phyloP scores from a whole-genome alignment of 2,888 invertebrate species.

The Conops quadrifasciatus region DNA sequence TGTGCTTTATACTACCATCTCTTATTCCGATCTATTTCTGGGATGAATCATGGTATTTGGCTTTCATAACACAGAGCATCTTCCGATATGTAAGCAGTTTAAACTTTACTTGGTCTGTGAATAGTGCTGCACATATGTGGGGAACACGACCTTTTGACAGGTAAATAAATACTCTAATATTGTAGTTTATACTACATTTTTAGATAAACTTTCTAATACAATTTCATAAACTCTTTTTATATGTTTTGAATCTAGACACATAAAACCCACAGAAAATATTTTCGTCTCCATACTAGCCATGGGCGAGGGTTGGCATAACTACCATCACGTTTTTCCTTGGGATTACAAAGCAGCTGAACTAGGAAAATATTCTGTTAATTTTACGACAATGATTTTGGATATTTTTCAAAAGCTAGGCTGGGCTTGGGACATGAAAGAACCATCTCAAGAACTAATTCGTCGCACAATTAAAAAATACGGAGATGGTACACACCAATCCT shows the following conservation, averaged over 20 bases:
- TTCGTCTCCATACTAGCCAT: constrained; percentile 76
- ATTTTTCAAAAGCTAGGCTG: constrained; percentile 75
- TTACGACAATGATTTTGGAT: constrained; percentile 76
- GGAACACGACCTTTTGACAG: constrained; percentile 78
- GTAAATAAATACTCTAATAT: too few relatives aligned
- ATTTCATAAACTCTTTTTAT: background rate
- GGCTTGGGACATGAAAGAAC: constrained; percentile 79
- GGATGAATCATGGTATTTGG: constrained; percentile 74
- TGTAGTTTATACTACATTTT: constrained; percentile 1
- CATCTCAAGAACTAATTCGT: constrained; percentile 69
- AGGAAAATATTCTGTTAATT: constrained; percentile 73
- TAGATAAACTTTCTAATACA: background rate
- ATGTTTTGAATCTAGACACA: constrained; percentile 67
- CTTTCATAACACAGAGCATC: constrained; percentile 73
- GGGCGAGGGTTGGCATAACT: constrained; percentile 95
- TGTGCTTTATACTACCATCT: constrained; percentile 79
- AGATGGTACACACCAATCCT: constrained; percentile 59
- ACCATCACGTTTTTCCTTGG: constrained; percentile 93
- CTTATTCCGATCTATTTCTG: constrained; percentile 75
- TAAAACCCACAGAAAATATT: constrained; percentile 82
- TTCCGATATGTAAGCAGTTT: constrained; percentile 78
- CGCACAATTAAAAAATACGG: constrained; percentile 69
- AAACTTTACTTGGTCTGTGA: constrained; percentile 90
- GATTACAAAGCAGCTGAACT: constrained; percentile 91
- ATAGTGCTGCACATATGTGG: constrained; percentile 85